These are phyloP conservation scores for Nomada fucata DNA, from an alignment of 2,888 invertebrate species.

Conservation along the genomic window DNA sequence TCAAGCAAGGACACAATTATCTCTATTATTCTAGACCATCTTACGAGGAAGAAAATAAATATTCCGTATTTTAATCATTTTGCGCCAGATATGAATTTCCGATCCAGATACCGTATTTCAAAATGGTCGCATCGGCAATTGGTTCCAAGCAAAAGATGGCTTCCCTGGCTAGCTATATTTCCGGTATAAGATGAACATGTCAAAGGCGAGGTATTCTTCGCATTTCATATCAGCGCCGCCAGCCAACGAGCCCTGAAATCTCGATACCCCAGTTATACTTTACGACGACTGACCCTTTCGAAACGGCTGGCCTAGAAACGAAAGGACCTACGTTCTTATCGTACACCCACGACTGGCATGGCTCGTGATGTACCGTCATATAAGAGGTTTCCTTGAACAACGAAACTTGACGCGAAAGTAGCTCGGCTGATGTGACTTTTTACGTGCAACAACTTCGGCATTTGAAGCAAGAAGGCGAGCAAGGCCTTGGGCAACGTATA, in stretches of 20 bases:
- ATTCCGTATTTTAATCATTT: neutral
- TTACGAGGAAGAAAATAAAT: too few relatives aligned
- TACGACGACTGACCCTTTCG: conserved; percentile 51
- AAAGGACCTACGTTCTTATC: conserved; percentile 40
- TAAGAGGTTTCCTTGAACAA: conserved; percentile 38
- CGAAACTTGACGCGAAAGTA: conserved; percentile 30
- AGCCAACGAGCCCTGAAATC: conserved; percentile 24
- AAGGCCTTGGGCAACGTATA: neutral
- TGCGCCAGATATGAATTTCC: neutral
- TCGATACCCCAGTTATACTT: conserved; percentile 35
- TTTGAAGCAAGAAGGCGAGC: conserved; percentile 8
- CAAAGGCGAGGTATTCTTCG: conserved; percentile 45
- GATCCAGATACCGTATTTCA: neutral
- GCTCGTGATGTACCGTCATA: conserved; percentile 36
- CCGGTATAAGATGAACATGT: conserved; percentile 37
- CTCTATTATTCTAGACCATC: too few relatives aligned
- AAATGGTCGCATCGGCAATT: neutral
- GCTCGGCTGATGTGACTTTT: conserved; percentile 22
- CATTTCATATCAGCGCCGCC: conserved; percentile 8
- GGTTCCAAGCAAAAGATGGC: conserved; percentile 20
- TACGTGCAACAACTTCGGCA: conserved; percentile 13
- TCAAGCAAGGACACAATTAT: too few relatives aligned
- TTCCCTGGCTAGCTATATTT: conserved; percentile 28
- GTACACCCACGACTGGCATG: conserved; percentile 23
- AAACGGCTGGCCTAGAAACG: conserved; percentile 51